phyloP scores from a whole-genome alignment of 1,140 invertebrate species.

The Drosophila bipectinata region DNA sequence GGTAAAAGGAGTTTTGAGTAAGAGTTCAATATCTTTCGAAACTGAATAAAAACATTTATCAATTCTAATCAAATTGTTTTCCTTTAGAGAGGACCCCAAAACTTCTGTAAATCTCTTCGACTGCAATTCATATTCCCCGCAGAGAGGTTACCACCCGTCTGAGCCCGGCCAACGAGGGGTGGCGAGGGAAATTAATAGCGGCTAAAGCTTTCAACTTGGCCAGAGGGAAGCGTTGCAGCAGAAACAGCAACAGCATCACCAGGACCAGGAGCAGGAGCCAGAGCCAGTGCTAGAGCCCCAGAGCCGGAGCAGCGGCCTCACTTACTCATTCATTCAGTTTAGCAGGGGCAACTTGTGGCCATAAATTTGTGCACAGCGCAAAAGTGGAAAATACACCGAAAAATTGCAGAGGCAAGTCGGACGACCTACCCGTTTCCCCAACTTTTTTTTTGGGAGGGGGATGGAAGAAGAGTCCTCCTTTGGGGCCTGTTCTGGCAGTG shows the following conservation, averaged over 20 bases:
- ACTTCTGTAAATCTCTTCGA: constrained; percentile 36
- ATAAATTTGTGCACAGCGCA: constrained; percentile 71
- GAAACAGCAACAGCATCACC: constrained; percentile 16
- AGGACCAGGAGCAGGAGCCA: constrained; percentile 7
- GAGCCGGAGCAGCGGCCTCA: constrained; percentile 26
- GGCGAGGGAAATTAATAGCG: constrained; percentile 67
- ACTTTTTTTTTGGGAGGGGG: background rate
- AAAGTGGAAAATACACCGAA: constrained; percentile 66
- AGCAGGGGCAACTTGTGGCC: constrained; percentile 62
- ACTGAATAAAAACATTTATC: constrained; percentile 20
- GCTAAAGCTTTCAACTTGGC: constrained; percentile 67
- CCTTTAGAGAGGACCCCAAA: background rate
- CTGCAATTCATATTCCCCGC: constrained; percentile 54
- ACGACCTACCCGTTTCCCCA: constrained; percentile 1
- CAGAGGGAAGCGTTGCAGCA: constrained; percentile 31
- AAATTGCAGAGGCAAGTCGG: constrained; percentile 70
- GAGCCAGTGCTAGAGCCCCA: constrained; percentile 8
- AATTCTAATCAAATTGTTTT: constrained; percentile 39
- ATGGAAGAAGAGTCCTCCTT: constrained; percentile 21
- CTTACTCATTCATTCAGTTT: constrained; percentile 53
- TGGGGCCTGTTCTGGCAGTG: constrained; percentile 22
- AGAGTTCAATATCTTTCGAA: too few species aligned
- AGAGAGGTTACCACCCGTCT: constrained; percentile 31
- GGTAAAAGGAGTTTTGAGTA: background rate
- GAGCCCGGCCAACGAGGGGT: constrained; percentile 6